Evolutionary conservation across 1,140 invertebrate genomes (phyloP).

Genomic region (Drosophila busckii): DNA sequence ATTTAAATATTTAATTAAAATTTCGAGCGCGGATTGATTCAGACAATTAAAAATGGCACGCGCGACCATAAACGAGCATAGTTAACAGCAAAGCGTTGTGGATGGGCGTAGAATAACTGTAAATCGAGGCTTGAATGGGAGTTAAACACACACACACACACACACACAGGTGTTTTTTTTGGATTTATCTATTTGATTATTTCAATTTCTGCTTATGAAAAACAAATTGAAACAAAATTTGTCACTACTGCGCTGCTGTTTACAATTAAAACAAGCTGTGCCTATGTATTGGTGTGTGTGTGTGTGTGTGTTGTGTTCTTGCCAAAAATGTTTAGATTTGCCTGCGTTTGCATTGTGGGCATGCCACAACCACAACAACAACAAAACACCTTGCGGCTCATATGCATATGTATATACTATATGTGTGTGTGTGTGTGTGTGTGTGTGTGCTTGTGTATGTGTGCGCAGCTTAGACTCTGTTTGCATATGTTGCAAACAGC

Average conservation of each 20-base stretch:
- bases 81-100: background rate
- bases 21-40: slow-evolving; percentile 71
- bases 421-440: slow-evolving; percentile 3
- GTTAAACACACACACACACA: too few species aligned
- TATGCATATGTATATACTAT: background rate
- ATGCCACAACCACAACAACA: slow-evolving; percentile 34
- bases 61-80: slow-evolving; percentile 1
- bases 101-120: background rate
- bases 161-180: background rate
- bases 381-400: slow-evolving; percentile 38
- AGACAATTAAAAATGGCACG: slow-evolving; percentile 64
- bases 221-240: slow-evolving; percentile 40
- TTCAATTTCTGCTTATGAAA: slow-evolving; percentile 22
- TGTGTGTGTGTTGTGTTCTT: slow-evolving; percentile 31
- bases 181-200: slow-evolving; percentile 22
- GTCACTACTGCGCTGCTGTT: background rate
- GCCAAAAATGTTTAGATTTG: slow-evolving; percentile 55
- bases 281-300: background rate
- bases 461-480: slow-evolving; percentile 45
- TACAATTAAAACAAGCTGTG: slow-evolving; percentile 29
- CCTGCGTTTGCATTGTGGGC: background rate
- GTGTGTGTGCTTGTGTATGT: slow-evolving; percentile 1
- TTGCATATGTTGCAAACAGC: slow-evolving; percentile 48
- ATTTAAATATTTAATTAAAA: slow-evolving; percentile 76
- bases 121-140: too few species aligned